phyloP scores from a whole-genome alignment of 2,113 vertebrate species.

The Osmerus eperlanus region DNA sequence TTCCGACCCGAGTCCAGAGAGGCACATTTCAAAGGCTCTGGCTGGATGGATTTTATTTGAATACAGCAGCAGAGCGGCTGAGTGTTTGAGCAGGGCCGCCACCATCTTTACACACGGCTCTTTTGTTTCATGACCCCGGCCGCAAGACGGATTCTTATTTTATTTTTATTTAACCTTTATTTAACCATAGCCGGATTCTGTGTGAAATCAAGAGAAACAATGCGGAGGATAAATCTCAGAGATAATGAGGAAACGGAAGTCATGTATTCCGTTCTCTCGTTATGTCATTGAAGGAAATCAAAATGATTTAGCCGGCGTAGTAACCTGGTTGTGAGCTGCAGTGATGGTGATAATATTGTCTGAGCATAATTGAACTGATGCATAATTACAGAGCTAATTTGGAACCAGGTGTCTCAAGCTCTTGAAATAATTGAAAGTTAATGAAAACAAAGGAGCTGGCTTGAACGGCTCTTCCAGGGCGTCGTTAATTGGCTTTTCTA shows the following conservation, averaged over 20 bases:
- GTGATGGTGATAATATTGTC: constrained; percentile 31
- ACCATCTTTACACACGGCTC: constrained; percentile 52
- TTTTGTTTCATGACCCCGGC: constrained; percentile 58
- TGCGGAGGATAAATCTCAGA: constrained; percentile 41
- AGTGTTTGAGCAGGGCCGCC: constrained; percentile 43
- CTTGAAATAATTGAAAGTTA: constrained; percentile 60
- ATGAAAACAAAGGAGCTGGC: constrained; percentile 48
- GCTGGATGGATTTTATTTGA: constrained; percentile 67
- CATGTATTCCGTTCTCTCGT: constrained; percentile 25
- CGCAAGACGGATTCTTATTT: constrained; percentile 21
- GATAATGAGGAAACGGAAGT: constrained; percentile 32
- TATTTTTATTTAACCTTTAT: too few species aligned
- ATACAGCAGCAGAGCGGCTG: constrained; percentile 43
- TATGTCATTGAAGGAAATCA: constrained; percentile 9
- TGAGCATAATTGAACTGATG: constrained; percentile 47
- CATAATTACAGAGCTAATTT: constrained; percentile 62
- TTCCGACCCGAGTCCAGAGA: constrained; percentile 14
- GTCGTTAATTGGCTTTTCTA: constrained; percentile 12
- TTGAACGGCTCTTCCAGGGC: constrained; percentile 7
- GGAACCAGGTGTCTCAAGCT: constrained; percentile 67
- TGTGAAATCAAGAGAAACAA: constrained; percentile 48
- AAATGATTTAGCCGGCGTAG: constrained; percentile 15
- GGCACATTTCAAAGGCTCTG: constrained; percentile 57
- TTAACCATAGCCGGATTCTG: too few species aligned
- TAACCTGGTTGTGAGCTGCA: constrained; percentile 21